A percentile compares a stretch with the other conserved stretches of the same genome.
Evolutionary conservation across 1,140 invertebrate species (phyloP).

Genomic region (Leptinotarsa defecta): DNA sequence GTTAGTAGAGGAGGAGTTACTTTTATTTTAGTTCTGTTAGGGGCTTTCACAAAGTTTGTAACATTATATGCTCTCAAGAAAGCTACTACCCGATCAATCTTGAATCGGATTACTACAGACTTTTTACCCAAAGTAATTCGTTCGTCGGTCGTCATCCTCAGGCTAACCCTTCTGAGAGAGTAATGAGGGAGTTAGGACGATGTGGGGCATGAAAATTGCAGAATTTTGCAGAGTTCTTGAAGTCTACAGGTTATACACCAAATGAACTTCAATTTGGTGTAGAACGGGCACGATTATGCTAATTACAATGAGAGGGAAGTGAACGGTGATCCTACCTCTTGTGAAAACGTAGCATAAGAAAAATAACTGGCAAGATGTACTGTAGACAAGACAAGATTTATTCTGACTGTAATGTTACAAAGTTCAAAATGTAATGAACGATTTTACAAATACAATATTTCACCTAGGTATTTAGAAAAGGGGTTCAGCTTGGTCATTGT

Average conservation of each 20-base stretch:
- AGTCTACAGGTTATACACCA: constrained; percentile 12
- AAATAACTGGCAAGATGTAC: too few species aligned
- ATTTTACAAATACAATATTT: too few species aligned
- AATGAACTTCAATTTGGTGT: neutral
- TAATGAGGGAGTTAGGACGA: constrained; percentile 46
- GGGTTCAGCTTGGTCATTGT: too few species aligned
- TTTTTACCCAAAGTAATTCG: constrained; percentile 33
- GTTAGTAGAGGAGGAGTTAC: neutral
- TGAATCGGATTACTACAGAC: constrained; percentile 31
- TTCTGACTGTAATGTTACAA: too few species aligned
- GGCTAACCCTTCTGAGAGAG: constrained; percentile 35
- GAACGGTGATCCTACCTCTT: too few species aligned
- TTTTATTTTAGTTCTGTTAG: constrained; percentile 1
- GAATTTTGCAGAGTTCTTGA: constrained; percentile 5
- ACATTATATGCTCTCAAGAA: neutral
- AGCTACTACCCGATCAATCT: constrained; percentile 26
- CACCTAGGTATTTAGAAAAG: too few species aligned
- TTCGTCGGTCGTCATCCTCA: constrained; percentile 47
- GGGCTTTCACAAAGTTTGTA: constrained; percentile 18
- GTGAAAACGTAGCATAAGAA: too few species aligned
- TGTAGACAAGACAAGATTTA: too few species aligned
- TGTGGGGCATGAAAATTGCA: constrained; percentile 28
- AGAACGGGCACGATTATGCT: neutral
- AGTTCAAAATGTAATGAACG: too few species aligned
- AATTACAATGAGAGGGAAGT: too few species aligned